Base-by-base conservation (phyloP, 2,888 invertebrate species). In the Chaitophorus viminalis region DNA sequence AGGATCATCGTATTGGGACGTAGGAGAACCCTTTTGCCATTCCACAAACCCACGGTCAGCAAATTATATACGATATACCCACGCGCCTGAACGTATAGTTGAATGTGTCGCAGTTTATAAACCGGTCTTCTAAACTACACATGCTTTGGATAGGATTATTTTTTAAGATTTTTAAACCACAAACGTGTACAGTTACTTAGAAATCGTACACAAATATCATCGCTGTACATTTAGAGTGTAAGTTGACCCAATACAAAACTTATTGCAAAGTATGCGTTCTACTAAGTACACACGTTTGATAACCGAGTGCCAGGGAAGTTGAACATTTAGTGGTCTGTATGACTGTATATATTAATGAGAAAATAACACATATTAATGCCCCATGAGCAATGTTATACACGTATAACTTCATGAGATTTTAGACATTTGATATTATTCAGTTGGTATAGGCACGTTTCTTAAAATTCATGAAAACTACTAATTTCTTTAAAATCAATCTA, bases 21-120 rank as follows among this genome's bases (percentile, higher is more conserved):
- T 85, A 85, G 85, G 85, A 85, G 77, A 85, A 78, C 77, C 31
- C n/a, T 77, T 70, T 84, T 77, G 39, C 46, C 31, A 31, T 65
- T 85, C 68, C 36, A 2, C 18, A 77, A 77, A 29, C 85, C 85
- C 85, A 85, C 84, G 46, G 29, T 78, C 31, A n/a, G 77, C 39
- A 46, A 70, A 9, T 52, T 33, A 25, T n/a, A n/a, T n/a, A n/a
- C n/a, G n/a, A n/a, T n/a, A n/a, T 77, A 31, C 85, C 85, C 70
- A 85, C 85, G 52, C 70, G 52, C 77, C n/a, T n/a, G n/a, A n/a
- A 14, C 70, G 6, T 39, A 60, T 74, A 29, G 31, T 52, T 39
- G 31, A 75, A 11, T 14, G 25, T 36, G 74, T 36, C 75, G 18
- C 14, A 46, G 46, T 11, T 14, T 76, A 74, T 14, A 46, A n/a